Evolutionary conservation across 1,140 invertebrate species (phyloP), one percentile per base, ranked within the genome.

Genomic region (Penaeus vannamei): DNA sequence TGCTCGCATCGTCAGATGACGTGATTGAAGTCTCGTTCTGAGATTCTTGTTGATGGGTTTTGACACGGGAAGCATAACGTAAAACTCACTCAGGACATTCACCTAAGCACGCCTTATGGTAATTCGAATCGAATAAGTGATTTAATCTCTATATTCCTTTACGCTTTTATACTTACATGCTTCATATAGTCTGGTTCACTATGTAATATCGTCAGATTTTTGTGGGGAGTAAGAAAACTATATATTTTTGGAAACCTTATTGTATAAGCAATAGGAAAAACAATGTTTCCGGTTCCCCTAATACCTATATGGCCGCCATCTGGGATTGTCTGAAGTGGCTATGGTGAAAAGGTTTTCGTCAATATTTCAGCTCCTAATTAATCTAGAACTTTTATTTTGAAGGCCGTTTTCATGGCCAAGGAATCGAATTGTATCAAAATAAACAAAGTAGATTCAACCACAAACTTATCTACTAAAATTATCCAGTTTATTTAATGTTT

Each of bases 201-300:
- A 82, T 82, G 80, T 82, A 82, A 82, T 82, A 42, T 82, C 42
- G 42, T 26, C 32, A 59, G 80, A 82, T 82, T 26, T 84, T 84
- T 22, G 17, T 84, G 59, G 82, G 36, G 46, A 60, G 17, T 84
- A 60, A 8, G 19, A 84, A 60, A 61, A 60, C 20, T 81, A 81
- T 42, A 20, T 26, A 32, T 81, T 46, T 83, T 83, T 83, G 62
- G 32, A 66, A 84, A 69, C 60, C 22, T 32, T 46, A 7, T 84
- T n/a, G n/a, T 42, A 84, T 84, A 84, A 69, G 32, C 61, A 84
- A 66, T 84, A 60, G 29, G 60, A 83, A 83, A 61, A 23, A 22
- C 14, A 61, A 46, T 29, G 29, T 83, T 1, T 46, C 46, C 79
- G 62, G 12, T 84, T 84, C 8, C 82, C 17, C 82, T 62, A 60